phyloP scores from a whole-genome alignment of 2,888 invertebrate genomes.

The Polyploca ridens region DNA sequence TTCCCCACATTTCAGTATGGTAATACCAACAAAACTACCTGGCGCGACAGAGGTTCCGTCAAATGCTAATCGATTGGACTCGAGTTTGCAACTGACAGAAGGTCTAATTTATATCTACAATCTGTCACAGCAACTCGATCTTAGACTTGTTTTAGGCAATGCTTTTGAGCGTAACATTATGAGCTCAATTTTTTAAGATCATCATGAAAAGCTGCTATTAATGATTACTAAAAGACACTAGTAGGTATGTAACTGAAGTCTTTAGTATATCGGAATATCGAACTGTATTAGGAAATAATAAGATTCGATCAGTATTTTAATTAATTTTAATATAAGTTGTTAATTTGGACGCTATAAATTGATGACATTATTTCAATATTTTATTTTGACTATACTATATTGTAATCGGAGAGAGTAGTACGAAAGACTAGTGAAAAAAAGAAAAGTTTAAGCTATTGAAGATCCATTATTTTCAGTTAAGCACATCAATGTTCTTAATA shows the following conservation, averaged over 20 bases:
- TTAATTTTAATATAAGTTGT: slow-evolving; percentile 31
- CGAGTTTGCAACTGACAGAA: slow-evolving; percentile 66
- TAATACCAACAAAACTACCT: slow-evolving; percentile 66
- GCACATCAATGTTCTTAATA: not conserved
- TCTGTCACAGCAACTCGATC: slow-evolving; percentile 50
- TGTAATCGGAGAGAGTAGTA: slow-evolving; percentile 65
- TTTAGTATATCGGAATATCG: slow-evolving; percentile 3
- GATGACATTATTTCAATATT: slow-evolving; percentile 18
- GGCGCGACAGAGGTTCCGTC: slow-evolving; percentile 78
- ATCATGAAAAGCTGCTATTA: slow-evolving; percentile 16
- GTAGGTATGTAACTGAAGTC: slow-evolving; percentile 19
- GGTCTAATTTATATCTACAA: slow-evolving; percentile 40
- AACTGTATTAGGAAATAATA: slow-evolving; percentile 17
- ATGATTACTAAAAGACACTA: slow-evolving; percentile 15
- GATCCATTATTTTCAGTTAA: not conserved
- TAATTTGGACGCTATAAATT: slow-evolving; percentile 23
- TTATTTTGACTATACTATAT: slow-evolving; percentile 17
- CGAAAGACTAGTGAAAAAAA: slow-evolving; percentile 57
- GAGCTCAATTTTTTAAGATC: slow-evolving; percentile 32
- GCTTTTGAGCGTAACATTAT: slow-evolving; percentile 31
- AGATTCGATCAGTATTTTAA: slow-evolving; percentile 57
- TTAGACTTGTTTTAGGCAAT: slow-evolving; percentile 47
- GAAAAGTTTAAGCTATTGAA: slow-evolving; percentile 18
- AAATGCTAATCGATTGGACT: slow-evolving; percentile 70
- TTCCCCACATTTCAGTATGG: slow-evolving; percentile 49